phyloP scores from a whole-genome alignment of 1,140 invertebrate genomes.

The Cyrtorhinus lividipennis region DNA sequence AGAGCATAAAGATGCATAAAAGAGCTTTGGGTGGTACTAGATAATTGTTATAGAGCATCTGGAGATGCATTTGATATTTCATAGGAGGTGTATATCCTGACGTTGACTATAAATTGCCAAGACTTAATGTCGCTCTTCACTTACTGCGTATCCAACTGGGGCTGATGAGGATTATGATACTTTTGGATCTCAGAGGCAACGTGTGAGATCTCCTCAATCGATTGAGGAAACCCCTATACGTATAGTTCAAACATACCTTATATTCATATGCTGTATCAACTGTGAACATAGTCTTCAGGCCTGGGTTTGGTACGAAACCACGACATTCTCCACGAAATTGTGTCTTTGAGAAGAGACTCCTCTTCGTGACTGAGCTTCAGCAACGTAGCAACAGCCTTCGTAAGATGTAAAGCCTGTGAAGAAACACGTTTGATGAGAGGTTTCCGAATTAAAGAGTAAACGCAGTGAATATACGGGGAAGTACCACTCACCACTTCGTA shows the following conservation, averaged over 20 bases:
- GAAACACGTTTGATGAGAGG: background rate
- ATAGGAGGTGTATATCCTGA: no score
- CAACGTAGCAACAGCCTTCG: constrained; percentile 69
- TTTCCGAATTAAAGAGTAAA: background rate
- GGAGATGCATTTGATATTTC: no score
- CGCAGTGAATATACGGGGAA: background rate
- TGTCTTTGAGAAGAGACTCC: constrained; percentile 71
- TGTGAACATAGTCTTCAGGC: constrained; percentile 18
- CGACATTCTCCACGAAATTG: constrained; percentile 74
- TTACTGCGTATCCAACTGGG: no score
- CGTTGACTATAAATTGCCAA: no score
- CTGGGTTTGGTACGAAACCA: constrained; percentile 58
- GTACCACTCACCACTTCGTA: constrained; percentile 41
- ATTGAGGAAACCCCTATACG: background rate
- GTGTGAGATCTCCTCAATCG: no score
- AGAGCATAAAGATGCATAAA: no score
- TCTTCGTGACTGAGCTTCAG: constrained; percentile 73
- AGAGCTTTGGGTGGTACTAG: no score
- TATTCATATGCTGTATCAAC: constrained; percentile 20
- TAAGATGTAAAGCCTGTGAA: constrained; percentile 72
- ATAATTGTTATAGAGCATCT: no score
- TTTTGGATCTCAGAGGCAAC: no score
- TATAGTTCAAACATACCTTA: background rate
- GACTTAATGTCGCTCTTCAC: no score
- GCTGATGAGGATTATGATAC: no score